Percentiles rank a stretch among this genome's conserved stretches.
phyloP scores from a whole-genome alignment of 1,140 invertebrate genomes.

The Calycopis cecrops region DNA sequence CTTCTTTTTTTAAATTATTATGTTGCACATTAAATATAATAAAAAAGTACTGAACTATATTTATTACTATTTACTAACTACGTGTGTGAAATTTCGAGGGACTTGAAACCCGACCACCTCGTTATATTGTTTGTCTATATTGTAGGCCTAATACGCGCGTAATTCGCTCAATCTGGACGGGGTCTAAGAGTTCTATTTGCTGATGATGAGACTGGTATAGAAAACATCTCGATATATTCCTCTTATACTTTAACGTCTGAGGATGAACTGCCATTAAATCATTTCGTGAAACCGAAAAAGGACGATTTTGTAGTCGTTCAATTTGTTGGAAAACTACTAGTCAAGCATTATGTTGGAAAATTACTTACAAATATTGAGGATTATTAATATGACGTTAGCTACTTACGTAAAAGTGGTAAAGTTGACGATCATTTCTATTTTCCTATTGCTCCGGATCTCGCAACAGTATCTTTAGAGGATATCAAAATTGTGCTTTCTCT shows the following conservation, averaged over 20 bases:
- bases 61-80: too few species aligned
- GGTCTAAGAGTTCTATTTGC: slow-evolving; percentile 19
- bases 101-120: too few species aligned
- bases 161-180: too few species aligned
- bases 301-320: slow-evolving; percentile 18
- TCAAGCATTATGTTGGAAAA: slow-evolving; percentile 17
- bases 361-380: slow-evolving; percentile 17
- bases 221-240: slow-evolving; percentile 14
- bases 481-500: slow-evolving; percentile 15
- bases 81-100: too few species aligned
- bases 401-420: slow-evolving; percentile 20
- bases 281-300: slow-evolving; percentile 7
- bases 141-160: too few species aligned
- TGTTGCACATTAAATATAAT: too few species aligned
- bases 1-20: too few species aligned
- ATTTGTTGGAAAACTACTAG: slow-evolving; percentile 16
- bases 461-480: slow-evolving; percentile 16
- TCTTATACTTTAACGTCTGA: slow-evolving; percentile 16
- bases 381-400: slow-evolving; percentile 22
- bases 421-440: slow-evolving; percentile 22
- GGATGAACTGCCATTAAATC: slow-evolving; percentile 9
- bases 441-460: slow-evolving; percentile 23
- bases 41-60: too few species aligned
- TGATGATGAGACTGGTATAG: slow-evolving; percentile 17
- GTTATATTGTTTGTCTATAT: too few species aligned